These are phyloP conservation scores for Hemistola chrysoprasaria DNA, from an alignment of 2,888 invertebrate species.

Conservation along the genomic window DNA sequence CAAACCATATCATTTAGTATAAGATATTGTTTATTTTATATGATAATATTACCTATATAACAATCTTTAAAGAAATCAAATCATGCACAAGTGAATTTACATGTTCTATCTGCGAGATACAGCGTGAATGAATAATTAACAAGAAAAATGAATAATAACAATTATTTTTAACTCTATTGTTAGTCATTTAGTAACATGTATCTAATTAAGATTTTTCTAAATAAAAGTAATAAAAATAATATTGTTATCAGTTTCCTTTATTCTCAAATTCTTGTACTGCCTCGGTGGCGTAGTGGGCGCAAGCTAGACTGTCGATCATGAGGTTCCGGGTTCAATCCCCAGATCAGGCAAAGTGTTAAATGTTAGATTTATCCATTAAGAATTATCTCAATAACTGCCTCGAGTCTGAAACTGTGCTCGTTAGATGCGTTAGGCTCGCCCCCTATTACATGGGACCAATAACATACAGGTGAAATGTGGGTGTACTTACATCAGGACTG, in stretches of 20 bases:
- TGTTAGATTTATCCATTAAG: too few relatives aligned
- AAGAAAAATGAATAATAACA: constrained; percentile 2
- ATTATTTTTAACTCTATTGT: constrained; percentile 12
- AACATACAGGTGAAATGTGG: too few relatives aligned
- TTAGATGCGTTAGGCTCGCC: too few relatives aligned
- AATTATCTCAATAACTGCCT: too few relatives aligned
- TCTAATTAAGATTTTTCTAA: constrained; percentile 18
- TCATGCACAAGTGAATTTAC: constrained; percentile 19
- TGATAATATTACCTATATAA: constrained; percentile 3
- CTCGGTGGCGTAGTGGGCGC: too few relatives aligned
- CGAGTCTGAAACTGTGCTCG: too few relatives aligned
- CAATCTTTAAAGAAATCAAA: not conserved
- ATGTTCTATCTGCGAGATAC: constrained; percentile 12
- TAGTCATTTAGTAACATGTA: constrained; percentile 18
- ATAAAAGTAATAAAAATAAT: constrained; percentile 16
- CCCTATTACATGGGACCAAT: too few relatives aligned
- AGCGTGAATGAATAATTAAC: constrained; percentile 1
- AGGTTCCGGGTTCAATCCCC: too few relatives aligned
- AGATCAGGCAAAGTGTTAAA: too few relatives aligned
- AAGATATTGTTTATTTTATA: constrained; percentile 38
- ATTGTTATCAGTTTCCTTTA: not conserved
- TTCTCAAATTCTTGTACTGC: too few relatives aligned
- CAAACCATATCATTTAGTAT: constrained; percentile 70
- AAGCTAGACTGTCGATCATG: too few relatives aligned
- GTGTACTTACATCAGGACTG: too few relatives aligned